A percentile compares a stretch with the other conserved stretches of the same genome.
These are phyloP conservation scores for Tenualosa thibaudeaui DNA, from an alignment of 2,797 vertebrate species.

Conservation along the genomic window DNA sequence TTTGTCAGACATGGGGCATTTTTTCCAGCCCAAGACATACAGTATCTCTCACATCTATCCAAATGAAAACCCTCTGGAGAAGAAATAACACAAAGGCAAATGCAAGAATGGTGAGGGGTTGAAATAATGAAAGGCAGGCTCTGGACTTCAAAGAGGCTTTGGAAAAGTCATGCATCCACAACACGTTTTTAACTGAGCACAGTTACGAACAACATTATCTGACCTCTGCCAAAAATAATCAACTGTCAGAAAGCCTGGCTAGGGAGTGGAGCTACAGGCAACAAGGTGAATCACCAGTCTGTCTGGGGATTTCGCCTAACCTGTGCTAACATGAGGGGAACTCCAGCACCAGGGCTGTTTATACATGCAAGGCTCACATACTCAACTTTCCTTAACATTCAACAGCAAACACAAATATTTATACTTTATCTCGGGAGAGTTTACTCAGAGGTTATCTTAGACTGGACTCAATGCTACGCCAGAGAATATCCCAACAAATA, in stretches of 20 bases:
- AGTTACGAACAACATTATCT: conserved; percentile 13
- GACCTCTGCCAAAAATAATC: conserved; percentile 52
- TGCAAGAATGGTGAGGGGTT: background rate
- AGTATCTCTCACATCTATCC: background rate
- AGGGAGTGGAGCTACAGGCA: background rate
- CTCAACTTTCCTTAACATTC: background rate
- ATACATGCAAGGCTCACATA: conserved; percentile 4
- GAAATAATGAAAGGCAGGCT: background rate
- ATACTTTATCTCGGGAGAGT: conserved; percentile 23
- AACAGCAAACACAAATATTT: conserved; percentile 53
- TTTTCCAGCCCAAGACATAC: background rate
- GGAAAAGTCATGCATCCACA: background rate
- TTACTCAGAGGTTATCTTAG: background rate
- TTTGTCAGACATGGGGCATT: background rate
- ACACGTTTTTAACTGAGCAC: conserved; percentile 39
- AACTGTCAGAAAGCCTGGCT: conserved; percentile 50
- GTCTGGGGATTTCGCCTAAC: background rate
- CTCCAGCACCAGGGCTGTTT: conserved; percentile 33
- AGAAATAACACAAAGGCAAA: background rate
- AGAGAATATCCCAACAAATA: background rate
- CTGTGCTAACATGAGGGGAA: conserved; percentile 43
- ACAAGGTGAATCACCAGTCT: conserved; percentile 1
- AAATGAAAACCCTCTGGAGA: background rate
- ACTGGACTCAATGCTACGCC: background rate
- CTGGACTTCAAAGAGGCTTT: conserved; percentile 1